Percentiles rank a stretch among this genome's conserved stretches.
phyloP scores from a whole-genome alignment of 2,797 vertebrate species.

The Enteromius mattozi region DNA sequence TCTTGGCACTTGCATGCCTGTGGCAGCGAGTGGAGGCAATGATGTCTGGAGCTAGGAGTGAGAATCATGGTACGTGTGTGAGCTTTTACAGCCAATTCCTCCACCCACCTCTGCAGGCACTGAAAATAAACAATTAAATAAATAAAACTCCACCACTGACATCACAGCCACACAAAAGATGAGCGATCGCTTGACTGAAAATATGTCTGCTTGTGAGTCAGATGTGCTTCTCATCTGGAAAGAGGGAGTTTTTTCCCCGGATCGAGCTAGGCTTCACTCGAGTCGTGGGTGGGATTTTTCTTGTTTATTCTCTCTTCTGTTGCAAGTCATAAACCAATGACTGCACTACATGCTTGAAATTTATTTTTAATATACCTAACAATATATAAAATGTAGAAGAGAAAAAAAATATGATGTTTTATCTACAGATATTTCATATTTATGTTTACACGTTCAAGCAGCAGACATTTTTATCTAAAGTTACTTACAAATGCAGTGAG shows the following conservation, averaged over 20 bases:
- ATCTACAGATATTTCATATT: neutral
- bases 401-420: neutral
- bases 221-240: slow-evolving; percentile 40
- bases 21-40: slow-evolving; percentile 30
- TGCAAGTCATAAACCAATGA: neutral
- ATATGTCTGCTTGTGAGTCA: slow-evolving; percentile 35
- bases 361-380: neutral
- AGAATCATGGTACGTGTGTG: slow-evolving; percentile 6
- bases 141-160: slow-evolving; percentile 28
- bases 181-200: slow-evolving; percentile 26
- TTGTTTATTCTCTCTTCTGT: neutral
- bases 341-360: neutral
- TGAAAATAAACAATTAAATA: slow-evolving; percentile 44
- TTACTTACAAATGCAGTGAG: too few relatives aligned
- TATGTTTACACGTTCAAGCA: neutral
- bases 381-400: neutral
- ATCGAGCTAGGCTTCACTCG: slow-evolving; percentile 7
- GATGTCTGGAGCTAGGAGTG: slow-evolving; percentile 14
- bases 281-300: slow-evolving; percentile 9
- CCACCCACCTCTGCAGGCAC: slow-evolving; percentile 28
- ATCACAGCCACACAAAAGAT: slow-evolving; percentile 33
- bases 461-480: neutral
- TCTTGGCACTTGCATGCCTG: slow-evolving; percentile 28
- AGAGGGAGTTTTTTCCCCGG: neutral
- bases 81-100: slow-evolving; percentile 20